Conservation (phyloP, 2,797 vertebrate species). For the Chrysocyon brachyurus region DNA sequence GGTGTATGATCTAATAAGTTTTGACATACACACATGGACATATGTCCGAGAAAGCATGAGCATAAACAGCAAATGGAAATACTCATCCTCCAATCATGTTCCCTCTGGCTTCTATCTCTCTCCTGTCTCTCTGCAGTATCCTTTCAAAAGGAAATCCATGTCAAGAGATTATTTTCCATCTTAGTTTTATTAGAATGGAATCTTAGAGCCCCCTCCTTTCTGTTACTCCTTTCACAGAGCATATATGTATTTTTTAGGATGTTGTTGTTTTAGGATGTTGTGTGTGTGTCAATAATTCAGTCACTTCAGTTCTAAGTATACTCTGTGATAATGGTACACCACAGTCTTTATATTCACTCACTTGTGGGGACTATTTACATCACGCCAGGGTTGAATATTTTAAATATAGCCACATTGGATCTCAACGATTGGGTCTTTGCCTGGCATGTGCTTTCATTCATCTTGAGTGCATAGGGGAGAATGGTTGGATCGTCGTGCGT, state of each 20-base stretch:
- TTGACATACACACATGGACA: not conserved
- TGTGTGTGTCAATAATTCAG: not conserved
- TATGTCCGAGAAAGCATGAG: not conserved
- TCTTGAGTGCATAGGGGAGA: not conserved
- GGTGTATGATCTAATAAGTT: too few species aligned
- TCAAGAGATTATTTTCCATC: not conserved
- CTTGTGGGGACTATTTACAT: not conserved
- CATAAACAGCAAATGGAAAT: not conserved
- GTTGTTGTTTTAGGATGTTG: too few species aligned
- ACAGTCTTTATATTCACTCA: not conserved
- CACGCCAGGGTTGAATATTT: not conserved
- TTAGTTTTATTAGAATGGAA: not conserved
- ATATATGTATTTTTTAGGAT: not conserved
- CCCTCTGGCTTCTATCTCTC: fast-evolving
- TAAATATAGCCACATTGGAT: not conserved
- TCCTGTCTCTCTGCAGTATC: fast-evolving
- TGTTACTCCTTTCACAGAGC: not conserved
- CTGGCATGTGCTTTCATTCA: not conserved
- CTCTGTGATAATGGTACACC: fast-evolving
- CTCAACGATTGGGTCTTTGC: not conserved
- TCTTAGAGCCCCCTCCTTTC: not conserved
- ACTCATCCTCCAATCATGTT: not conserved
- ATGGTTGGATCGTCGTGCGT: not conserved
- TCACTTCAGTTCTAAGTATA: not conserved
- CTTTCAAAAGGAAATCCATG: not conserved